phyloP scores from a whole-genome alignment of 2,113 vertebrate species.

The Syrrhaptes paradoxus region DNA sequence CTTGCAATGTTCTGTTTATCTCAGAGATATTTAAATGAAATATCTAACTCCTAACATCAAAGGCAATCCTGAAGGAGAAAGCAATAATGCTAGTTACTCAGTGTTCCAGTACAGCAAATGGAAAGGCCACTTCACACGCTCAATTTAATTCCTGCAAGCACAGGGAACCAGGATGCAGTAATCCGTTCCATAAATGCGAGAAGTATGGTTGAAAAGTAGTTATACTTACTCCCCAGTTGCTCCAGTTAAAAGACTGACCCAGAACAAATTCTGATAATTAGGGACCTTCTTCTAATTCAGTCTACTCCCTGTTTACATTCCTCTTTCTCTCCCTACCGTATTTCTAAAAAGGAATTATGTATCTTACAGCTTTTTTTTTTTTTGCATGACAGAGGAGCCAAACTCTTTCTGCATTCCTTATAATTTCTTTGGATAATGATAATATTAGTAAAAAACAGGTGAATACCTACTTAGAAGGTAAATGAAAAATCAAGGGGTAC shows the following conservation, averaged over 20 bases:
- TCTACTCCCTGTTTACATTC: background rate
- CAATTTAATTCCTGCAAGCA: background rate
- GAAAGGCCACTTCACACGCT: background rate
- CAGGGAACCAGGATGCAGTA: background rate
- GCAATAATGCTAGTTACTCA: background rate
- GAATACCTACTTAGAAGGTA: background rate
- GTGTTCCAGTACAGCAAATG: background rate
- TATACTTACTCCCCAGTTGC: background rate
- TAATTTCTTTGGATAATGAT: background rate
- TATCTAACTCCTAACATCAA: background rate
- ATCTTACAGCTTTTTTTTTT: background rate
- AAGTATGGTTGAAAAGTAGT: background rate
- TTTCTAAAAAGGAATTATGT: background rate
- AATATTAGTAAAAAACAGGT: background rate
- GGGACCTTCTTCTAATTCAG: background rate
- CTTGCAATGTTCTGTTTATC: background rate
- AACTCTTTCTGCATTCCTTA: background rate
- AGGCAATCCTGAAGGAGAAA: background rate
- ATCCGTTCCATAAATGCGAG: rapidly evolving
- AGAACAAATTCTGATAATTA: background rate
- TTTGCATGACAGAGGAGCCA: background rate
- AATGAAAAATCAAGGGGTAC: background rate
- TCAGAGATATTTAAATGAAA: background rate
- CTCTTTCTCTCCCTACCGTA: background rate
- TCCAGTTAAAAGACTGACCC: background rate